A percentile compares a stretch with the other conserved stretches of the same genome.
These are phyloP conservation scores for Zingel zingel DNA, from an alignment of 2,113 vertebrate genomes.

Conservation along the genomic window DNA sequence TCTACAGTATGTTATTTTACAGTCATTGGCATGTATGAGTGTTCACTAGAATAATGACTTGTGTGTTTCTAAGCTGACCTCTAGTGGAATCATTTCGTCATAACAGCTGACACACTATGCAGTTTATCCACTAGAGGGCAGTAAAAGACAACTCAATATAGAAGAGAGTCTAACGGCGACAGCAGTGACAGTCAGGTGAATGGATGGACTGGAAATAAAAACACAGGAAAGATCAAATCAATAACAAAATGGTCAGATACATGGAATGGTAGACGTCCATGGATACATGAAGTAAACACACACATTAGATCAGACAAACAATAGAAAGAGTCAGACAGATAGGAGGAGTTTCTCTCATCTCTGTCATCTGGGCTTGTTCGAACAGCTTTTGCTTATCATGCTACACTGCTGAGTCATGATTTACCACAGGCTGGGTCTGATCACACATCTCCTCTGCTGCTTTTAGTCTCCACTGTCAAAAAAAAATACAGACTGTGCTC, in stretches of 20 bases:
- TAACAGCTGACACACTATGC: neutral
- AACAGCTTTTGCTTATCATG: slow-evolving; percentile 58
- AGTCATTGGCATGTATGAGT: no score
- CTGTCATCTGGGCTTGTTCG: slow-evolving; percentile 42
- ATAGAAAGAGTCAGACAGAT: neutral
- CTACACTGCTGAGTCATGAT: slow-evolving; percentile 51
- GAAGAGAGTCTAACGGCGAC: neutral
- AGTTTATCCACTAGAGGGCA: slow-evolving; percentile 56
- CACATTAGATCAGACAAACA: neutral
- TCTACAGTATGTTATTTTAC: no score
- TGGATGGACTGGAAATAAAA: neutral
- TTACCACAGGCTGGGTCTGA: slow-evolving; percentile 41
- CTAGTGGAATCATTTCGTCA: slow-evolving; percentile 38
- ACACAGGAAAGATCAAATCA: neutral
- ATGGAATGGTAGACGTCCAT: neutral
- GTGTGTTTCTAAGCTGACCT: slow-evolving; percentile 41
- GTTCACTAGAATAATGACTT: neutral
- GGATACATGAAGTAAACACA: neutral
- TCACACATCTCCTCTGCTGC: slow-evolving; percentile 43
- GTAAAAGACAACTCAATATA: slow-evolving; percentile 40
- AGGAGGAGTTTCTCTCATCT: slow-evolving; percentile 33
- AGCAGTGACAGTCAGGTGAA: neutral
- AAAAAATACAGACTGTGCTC: slow-evolving; percentile 69
- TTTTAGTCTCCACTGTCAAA: slow-evolving; percentile 53
- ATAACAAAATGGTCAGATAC: neutral